Evolutionary conservation across 1,140 invertebrate species (phyloP).

Genomic region (Macrocentrus cingulum): DNA sequence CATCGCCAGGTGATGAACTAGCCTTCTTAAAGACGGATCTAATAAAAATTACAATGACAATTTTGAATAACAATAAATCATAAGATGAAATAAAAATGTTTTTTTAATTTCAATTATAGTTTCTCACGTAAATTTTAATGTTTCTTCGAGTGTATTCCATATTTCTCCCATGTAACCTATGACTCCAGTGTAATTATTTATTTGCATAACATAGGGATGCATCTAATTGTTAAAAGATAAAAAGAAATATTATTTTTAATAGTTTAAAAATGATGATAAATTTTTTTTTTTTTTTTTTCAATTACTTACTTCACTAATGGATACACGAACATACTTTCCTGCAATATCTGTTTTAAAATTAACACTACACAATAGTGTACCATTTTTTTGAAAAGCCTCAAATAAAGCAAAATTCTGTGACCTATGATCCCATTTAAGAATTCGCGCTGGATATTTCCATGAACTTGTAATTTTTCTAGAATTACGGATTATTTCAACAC

Average conservation of each 20-base stretch:
- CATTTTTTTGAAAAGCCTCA: constrained; percentile 30
- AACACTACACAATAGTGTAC: constrained; percentile 32
- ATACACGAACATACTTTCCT: constrained; percentile 24
- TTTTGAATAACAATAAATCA: too few species aligned
- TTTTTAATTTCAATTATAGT: too few species aligned
- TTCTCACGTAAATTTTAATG: constrained; percentile 35
- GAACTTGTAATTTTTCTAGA: neutral
- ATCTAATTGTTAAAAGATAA: constrained; percentile 28
- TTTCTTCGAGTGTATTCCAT: constrained; percentile 34
- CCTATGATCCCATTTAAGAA: constrained; percentile 28
- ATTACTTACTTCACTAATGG: constrained; percentile 22
- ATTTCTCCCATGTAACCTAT: constrained; percentile 37
- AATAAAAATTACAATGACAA: too few species aligned
- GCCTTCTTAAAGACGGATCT: too few species aligned
- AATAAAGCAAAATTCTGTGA: constrained; percentile 31
- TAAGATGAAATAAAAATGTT: too few species aligned
- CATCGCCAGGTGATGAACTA: too few species aligned
- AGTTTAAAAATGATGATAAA: neutral
- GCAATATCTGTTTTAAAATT: constrained; percentile 26
- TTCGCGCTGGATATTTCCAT: constrained; percentile 10
- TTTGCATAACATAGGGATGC: constrained; percentile 29
- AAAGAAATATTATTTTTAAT: neutral
- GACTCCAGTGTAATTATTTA: constrained; percentile 19
- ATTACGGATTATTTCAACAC: constrained; percentile 28
- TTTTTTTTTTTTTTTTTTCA: too few species aligned